Evolutionary conservation across 1,140 invertebrate species (phyloP).

Genomic region (Goniozus legneri): DNA sequence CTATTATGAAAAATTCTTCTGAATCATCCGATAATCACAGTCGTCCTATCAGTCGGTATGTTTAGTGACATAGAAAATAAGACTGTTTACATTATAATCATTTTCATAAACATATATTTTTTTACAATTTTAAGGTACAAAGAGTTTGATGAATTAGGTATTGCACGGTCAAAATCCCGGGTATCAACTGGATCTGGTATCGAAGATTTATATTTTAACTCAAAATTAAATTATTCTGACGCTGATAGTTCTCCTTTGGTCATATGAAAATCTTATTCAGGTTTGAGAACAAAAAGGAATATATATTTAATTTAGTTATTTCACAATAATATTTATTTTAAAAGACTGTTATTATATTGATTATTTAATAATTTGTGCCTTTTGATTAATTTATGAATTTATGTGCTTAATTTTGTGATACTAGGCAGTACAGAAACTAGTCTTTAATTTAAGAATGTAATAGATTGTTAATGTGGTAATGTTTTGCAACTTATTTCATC

Average conservation of each 20-base stretch:
- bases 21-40: slow-evolving; percentile 51
- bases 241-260: slow-evolving; percentile 39
- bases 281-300: too few relatives aligned
- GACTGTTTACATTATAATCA: slow-evolving; percentile 9
- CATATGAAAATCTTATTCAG: slow-evolving; percentile 30
- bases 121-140: slow-evolving; percentile 35
- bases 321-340: too few relatives aligned
- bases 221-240: slow-evolving; percentile 42
- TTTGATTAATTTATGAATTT: too few relatives aligned
- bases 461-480: too few relatives aligned
- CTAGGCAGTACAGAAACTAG: too few relatives aligned
- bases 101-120: neutral
- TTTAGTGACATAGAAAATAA: too few relatives aligned
- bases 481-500: too few relatives aligned
- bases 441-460: too few relatives aligned
- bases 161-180: slow-evolving; percentile 56
- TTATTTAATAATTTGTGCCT: too few relatives aligned
- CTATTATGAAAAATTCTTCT: slow-evolving; percentile 46
- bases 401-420: too few relatives aligned
- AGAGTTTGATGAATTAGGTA: slow-evolving; percentile 56
- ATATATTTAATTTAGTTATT: too few relatives aligned
- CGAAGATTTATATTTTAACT: slow-evolving; percentile 44
- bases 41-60: slow-evolving; percentile 54
- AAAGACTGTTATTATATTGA: too few relatives aligned
- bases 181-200: slow-evolving; percentile 48